Conservation (phyloP, 2,113 vertebrate species). For the Sinocyclocheilus anshuiensis region DNA sequence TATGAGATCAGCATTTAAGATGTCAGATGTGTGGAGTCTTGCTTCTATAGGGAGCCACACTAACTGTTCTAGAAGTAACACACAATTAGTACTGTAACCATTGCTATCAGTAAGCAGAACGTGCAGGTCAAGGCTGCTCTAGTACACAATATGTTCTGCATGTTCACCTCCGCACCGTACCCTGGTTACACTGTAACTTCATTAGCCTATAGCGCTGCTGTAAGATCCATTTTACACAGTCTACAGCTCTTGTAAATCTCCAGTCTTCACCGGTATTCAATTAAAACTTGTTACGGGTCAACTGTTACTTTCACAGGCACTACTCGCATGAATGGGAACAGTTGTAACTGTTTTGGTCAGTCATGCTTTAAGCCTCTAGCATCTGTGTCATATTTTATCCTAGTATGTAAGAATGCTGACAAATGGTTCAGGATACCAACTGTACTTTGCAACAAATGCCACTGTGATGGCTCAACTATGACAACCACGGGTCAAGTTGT, state of each 20-base stretch:
- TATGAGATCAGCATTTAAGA: conserved; percentile 31
- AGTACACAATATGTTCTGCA: background rate
- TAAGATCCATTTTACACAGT: conserved; percentile 31
- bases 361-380: background rate
- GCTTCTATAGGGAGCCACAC: conserved; percentile 20
- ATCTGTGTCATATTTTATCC: conserved; percentile 22
- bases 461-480: conserved; percentile 14
- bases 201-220: background rate
- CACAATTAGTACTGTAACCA: background rate
- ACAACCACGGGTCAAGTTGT: background rate
- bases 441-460: background rate
- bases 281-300: conserved; percentile 44
- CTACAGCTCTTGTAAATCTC: conserved; percentile 30
- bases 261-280: conserved; percentile 18
- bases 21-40: conserved; percentile 16
- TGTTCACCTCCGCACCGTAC: background rate
- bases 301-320: conserved; percentile 25
- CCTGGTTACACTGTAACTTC: conserved; percentile 1
- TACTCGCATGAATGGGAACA: conserved; percentile 1
- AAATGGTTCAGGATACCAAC: conserved; percentile 5
- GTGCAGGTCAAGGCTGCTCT: conserved; percentile 10
- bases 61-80: background rate
- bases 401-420: background rate
- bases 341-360: conserved; percentile 16
- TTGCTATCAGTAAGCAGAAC: background rate